phyloP scores from a whole-genome alignment of 2,113 vertebrate species.

The Ameiurus melas region DNA sequence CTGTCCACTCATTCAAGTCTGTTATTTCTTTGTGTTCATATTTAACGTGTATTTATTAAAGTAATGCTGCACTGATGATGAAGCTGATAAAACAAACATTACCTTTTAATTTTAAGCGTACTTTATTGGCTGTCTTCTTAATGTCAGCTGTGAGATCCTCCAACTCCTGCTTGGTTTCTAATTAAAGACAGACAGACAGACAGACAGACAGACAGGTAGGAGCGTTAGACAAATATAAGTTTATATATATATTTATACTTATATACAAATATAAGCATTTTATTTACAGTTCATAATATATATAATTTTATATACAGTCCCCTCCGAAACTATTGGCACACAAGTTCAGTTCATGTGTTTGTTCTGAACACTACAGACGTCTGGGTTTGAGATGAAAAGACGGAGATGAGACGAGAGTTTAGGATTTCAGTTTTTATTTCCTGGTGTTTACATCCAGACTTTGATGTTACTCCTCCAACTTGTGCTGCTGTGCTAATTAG shows the following conservation, averaged over 20 bases:
- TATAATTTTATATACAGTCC: not conserved
- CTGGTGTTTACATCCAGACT: not conserved
- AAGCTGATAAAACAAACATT: not conserved
- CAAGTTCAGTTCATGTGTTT: not conserved
- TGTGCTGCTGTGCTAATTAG: no score
- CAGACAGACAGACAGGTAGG: not conserved
- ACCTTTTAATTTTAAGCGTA: conserved; percentile 98
- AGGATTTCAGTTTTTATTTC: not conserved
- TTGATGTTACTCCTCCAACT: no score
- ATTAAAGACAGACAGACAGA: not conserved
- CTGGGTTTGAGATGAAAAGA: not conserved
- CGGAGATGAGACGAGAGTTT: not conserved
- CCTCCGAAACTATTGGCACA: not conserved
- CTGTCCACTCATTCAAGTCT: not conserved
- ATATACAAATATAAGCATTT: not conserved
- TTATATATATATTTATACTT: no score
- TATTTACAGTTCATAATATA: no score
- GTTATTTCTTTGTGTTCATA: not conserved
- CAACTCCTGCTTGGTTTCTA: conserved; percentile 94
- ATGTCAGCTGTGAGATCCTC: conserved; percentile 95
- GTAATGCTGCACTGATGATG: not conserved
- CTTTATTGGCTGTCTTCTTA: conserved; percentile 97
- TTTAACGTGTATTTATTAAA: not conserved
- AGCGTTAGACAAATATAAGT: no score
- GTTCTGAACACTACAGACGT: not conserved